Conservation (phyloP, 2,113 vertebrate genomes). For the Tapirus terrestris region DNA sequence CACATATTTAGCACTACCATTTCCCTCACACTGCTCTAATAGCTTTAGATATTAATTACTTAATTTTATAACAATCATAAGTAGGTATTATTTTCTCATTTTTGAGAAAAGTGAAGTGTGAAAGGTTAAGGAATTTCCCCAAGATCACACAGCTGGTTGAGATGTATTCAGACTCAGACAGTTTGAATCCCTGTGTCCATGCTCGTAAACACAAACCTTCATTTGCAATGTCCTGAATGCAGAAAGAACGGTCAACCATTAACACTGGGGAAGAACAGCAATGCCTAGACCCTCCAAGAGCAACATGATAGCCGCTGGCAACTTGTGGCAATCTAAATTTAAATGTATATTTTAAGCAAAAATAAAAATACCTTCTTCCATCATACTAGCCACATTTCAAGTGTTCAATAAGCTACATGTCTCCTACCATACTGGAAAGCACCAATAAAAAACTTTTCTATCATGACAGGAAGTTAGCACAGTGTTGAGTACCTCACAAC, state of each 20-base stretch:
- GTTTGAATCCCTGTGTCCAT: not conserved
- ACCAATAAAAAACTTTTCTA: not conserved
- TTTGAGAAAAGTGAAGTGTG: not conserved
- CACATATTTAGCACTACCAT: not conserved
- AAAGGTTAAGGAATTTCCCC: not conserved
- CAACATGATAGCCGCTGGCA: not conserved
- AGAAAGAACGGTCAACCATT: not conserved
- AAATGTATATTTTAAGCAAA: not conserved
- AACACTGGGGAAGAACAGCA: not conserved
- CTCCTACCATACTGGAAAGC: not conserved
- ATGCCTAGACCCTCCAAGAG: not conserved
- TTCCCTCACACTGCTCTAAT: not conserved
- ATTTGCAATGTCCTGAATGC: not conserved
- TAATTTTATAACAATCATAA: not conserved
- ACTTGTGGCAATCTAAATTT: not conserved
- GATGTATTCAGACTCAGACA: not conserved
- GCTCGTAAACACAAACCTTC: not conserved
- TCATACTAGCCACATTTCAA: not conserved
- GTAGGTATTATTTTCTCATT: not conserved
- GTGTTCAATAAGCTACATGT: not conserved
- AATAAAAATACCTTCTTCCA: not conserved
- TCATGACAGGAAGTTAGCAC: not conserved
- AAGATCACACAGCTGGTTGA: not conserved
- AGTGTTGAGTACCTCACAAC: not conserved
- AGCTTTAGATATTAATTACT: not conserved